A percentile compares a stretch with the other conserved stretches of the same genome.
Evolutionary conservation across 2,113 vertebrate species (phyloP).

Genomic region (Castor canadensis): DNA sequence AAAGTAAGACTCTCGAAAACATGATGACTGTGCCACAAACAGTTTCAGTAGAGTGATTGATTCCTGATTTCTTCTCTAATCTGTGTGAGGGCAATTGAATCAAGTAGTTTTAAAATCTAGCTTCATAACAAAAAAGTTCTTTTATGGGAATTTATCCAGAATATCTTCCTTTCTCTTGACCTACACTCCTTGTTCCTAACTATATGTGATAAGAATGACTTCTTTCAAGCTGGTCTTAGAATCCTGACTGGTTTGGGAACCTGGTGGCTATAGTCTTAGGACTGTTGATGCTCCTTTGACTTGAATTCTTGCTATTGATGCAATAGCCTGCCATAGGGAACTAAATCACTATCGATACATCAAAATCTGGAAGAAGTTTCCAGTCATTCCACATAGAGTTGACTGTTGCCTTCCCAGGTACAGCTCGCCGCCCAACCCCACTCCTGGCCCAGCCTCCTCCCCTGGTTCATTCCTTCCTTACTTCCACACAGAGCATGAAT

Average conservation of each 20-base stretch:
- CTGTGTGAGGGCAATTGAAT: not conserved
- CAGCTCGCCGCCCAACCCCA: not conserved
- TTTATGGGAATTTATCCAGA: not conserved
- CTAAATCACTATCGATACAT: not conserved
- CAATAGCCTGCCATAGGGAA: not conserved
- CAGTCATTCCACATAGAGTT: not conserved
- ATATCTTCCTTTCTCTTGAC: not conserved
- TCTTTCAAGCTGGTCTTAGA: not conserved
- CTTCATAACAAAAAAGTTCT: not conserved
- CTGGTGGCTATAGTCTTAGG: not conserved
- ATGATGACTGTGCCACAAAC: not conserved
- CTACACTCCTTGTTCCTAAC: not conserved
- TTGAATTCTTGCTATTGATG: not conserved
- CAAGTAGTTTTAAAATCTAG: not conserved
- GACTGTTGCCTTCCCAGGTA: not conserved
- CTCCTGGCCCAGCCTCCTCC: not conserved
- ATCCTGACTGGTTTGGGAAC: not conserved
- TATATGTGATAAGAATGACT: not conserved
- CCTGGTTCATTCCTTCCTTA: not conserved
- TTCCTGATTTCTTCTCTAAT: not conserved
- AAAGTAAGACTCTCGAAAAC: conserved; percentile 5
- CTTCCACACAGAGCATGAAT: not conserved
- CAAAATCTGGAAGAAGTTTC: not conserved
- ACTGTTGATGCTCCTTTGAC: not conserved
- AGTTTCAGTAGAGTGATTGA: not conserved